Evolutionary conservation across 2,797 vertebrate genomes (phyloP), one percentile per base, ranked within the genome.

Genomic region (Scleropages formosus): DNA sequence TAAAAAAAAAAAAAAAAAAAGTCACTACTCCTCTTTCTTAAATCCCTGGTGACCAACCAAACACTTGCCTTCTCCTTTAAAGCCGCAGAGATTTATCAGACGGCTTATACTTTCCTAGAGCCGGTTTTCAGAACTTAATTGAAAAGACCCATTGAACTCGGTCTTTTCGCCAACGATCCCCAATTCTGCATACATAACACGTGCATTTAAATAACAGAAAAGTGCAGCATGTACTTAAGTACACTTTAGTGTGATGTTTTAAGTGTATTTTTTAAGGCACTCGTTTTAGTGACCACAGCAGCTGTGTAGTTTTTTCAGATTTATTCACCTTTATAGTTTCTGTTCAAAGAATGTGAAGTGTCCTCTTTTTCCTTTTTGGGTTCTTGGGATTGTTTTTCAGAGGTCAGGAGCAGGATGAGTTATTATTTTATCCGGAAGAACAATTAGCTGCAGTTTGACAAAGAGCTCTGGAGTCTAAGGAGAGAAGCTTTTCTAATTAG

Each of bases 401-500:
- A 74, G 72, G 77, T 78, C 77, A 78, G 27, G 26, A 56, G 56
- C n/a, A 15, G 15, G 18, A 64, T 62, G 72, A 69, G 74, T 69
- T 73, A 10, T 70, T 56, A 65, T 73, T 72, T 77, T 76, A 62
- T 77, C 31, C 22, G 16, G 11, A 64, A 72, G 70, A 72, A 73
- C 76, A 73, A 73, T 77, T 73, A 73, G 70, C 49, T 47, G 53
- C 63, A 15, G 76, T 60, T 77, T 77, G 76, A 67, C 63, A 73
- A 67, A 47, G 70, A 44, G 63, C 61, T 16, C 61, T 12, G 18
- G 27, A 65, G 62, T 60, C 49, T 24, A 31, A 63, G 70, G 47
- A 66, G 62, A 56, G 62, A 49, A 62, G 20, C 31, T 65, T 77
- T 73, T 77, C 62, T 77, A 77, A 77, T 77, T 77, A 73, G 76